Percentiles rank a stretch among this genome's conserved stretches.
Conservation (phyloP, 2,797 vertebrate species). For the Ispidina picta region DNA sequence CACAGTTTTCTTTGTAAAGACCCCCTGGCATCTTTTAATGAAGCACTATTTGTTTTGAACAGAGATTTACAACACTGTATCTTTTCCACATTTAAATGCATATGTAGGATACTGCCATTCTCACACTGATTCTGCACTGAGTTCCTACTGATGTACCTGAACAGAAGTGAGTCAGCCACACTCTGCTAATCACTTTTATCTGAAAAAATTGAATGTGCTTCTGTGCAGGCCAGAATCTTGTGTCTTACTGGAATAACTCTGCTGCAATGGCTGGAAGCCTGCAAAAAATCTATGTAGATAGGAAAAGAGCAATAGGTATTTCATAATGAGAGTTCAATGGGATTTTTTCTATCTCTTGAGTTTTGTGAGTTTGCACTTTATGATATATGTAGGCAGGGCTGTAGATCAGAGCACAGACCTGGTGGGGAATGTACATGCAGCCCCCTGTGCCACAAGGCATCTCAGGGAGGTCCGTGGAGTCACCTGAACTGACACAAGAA, state of each 20-base stretch:
- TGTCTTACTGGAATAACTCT: not conserved
- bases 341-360: not conserved
- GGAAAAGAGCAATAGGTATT: not conserved
- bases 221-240: not conserved
- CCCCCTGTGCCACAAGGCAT: not conserved
- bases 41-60: not conserved
- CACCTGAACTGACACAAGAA: not conserved
- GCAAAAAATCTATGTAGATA: not conserved
- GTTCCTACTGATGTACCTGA: not conserved
- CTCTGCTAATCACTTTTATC: not conserved
- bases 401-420: not conserved
- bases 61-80: not conserved
- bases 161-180: not conserved
- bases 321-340: not conserved
- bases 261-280: not conserved
- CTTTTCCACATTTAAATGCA: not conserved
- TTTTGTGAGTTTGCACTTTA: not conserved
- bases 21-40: not conserved
- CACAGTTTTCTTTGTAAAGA: not conserved
- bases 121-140: not conserved
- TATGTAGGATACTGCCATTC: not conserved
- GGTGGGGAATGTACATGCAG: fast-evolving
- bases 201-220: not conserved
- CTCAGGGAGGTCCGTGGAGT: not conserved
- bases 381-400: not conserved